Evolutionary conservation across 2,888 invertebrate species (phyloP), one percentile per base, ranked within the genome.

Genomic region (Limnephilus lunatus): DNA sequence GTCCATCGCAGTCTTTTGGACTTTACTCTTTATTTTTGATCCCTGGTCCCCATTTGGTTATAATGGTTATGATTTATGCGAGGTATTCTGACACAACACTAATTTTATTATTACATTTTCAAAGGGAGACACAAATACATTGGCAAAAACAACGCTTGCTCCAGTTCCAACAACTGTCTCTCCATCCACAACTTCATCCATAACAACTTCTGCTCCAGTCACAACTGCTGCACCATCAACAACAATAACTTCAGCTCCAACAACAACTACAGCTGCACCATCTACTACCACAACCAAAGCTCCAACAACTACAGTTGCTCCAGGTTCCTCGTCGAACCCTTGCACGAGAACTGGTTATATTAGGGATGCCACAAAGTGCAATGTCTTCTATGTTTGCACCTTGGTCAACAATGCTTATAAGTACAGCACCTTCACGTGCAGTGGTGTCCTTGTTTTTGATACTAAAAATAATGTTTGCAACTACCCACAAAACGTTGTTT

Each of bases 391-490:
- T 19, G 81, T 44, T n/a, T 91, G 91, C 86, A 68, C 68, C 68
- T 32, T 19, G 9, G n/a, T n/a, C 32, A 85, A 85, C 32, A 35
- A 39, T 32, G 85, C 4, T n/a, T 94, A 95, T 1, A 91, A 93
- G 0, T 92, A 95, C 1, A 93, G 94, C 31, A 93, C 94, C 14
- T 95, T 96, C 53, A 87, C 94, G 1, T 96, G 96, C 44, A 94
- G 95, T 0, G 85, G 19, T 0, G 94, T 94, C 25, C 94, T 96
- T 2, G 94, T 94, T 11, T 96, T 96, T 95, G 95, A 96, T 91
- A 94, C 94, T 25, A 90, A 14, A 0, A 93, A 94, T 5, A 92
- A 94, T 0, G 82, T 91, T 12, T 97, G 96, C 93, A 96, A 96
- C 94, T 96, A 95, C 93, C 94, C 94, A 4, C 89, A 94, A 1